These are phyloP conservation scores for Zingel zingel DNA, from an alignment of 2,113 vertebrate genomes.

Conservation along the genomic window DNA sequence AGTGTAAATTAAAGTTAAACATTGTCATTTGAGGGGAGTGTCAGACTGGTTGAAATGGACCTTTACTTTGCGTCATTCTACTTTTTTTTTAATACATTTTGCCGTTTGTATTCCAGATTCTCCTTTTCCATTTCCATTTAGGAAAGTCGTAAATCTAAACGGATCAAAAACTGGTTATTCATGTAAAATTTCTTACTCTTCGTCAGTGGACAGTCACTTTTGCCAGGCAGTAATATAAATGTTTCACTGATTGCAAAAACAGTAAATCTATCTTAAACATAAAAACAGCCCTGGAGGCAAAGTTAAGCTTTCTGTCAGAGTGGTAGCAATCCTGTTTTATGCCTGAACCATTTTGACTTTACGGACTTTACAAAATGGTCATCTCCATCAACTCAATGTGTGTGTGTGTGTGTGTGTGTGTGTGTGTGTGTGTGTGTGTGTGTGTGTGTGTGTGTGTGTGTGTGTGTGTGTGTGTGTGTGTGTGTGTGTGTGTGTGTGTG, in stretches of 20 bases:
- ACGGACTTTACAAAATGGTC: constrained; percentile 8
- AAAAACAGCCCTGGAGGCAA: constrained; percentile 17
- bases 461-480: constrained; percentile 6
- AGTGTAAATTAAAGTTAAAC: constrained; percentile 67
- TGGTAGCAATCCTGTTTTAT: not conserved
- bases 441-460: constrained; percentile 19
- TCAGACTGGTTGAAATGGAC: constrained; percentile 48
- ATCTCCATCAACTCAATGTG: not conserved
- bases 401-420: not conserved
- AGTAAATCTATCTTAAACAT: constrained; percentile 32
- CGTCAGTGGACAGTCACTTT: not conserved
- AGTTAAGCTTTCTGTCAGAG: constrained; percentile 23
- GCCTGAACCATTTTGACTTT: constrained; percentile 5
- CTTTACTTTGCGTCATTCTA: constrained; percentile 44
- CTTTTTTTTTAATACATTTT: constrained; percentile 27
- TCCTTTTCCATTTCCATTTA: constrained; percentile 18
- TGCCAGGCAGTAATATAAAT: constrained; percentile 38
- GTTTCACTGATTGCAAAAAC: constrained; percentile 29
- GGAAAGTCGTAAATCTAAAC: constrained; percentile 16
- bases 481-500: too few relatives aligned
- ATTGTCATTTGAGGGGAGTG: constrained; percentile 74
- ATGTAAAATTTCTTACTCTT: constrained; percentile 4
- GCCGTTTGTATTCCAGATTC: constrained; percentile 19
- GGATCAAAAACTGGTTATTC: constrained; percentile 7
- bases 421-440: constrained; percentile 16